These are phyloP conservation scores for Circus cinereus DNA, from an alignment of 2,797 vertebrate genomes.

Conservation along the genomic window DNA sequence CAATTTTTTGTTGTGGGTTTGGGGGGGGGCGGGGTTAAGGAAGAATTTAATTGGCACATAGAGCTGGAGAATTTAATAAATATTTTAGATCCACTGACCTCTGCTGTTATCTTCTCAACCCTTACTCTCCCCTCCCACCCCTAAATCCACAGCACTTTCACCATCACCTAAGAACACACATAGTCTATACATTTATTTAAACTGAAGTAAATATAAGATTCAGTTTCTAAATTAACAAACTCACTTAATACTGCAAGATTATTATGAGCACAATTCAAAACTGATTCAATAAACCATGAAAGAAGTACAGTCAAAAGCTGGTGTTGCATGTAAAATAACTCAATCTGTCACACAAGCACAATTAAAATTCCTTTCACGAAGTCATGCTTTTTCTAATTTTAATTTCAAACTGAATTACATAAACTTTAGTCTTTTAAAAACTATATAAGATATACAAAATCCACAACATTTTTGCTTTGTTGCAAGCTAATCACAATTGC, in stretches of 20 bases:
- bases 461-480: background rate
- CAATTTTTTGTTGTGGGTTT: background rate
- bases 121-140: background rate
- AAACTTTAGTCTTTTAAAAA: background rate
- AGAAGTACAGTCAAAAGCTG: background rate
- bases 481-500: background rate
- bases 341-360: background rate
- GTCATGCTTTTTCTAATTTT: background rate
- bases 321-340: background rate
- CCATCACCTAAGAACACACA: background rate
- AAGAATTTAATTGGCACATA: background rate
- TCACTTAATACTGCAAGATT: background rate
- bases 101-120: background rate
- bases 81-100: background rate
- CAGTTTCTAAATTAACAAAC: background rate
- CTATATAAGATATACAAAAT: background rate
- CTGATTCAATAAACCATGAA: background rate
- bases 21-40: accelerated
- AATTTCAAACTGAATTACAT: background rate
- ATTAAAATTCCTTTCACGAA: background rate
- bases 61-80: background rate
- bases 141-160: background rate
- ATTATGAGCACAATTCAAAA: background rate
- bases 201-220: background rate
- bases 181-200: background rate